Percentiles rank a stretch among this genome's conserved stretches.
phyloP scores from a whole-genome alignment of 1,140 invertebrate species.

The Penaeus indicus region DNA sequence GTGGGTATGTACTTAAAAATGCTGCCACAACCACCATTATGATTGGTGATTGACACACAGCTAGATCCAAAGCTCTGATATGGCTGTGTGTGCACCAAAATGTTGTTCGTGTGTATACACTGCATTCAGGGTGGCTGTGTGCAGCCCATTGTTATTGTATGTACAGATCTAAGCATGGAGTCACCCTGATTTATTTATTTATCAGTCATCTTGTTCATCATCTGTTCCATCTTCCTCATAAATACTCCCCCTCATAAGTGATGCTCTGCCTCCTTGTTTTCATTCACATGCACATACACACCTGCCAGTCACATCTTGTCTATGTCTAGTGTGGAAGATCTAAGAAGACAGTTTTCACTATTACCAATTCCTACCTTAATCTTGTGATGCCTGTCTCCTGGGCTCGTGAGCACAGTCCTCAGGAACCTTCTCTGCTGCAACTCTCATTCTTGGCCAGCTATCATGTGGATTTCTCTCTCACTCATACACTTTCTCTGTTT shows the following conservation, averaged over 20 bases:
- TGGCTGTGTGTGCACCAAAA: slow-evolving; percentile 32
- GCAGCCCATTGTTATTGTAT: slow-evolving; percentile 57
- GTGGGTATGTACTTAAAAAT: slow-evolving; percentile 59
- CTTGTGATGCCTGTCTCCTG: not conserved
- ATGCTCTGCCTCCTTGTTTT: slow-evolving; percentile 53
- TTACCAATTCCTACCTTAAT: slow-evolving; percentile 1
- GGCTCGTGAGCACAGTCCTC: slow-evolving; percentile 48
- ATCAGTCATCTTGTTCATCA: slow-evolving; percentile 57
- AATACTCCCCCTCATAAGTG: slow-evolving; percentile 59
- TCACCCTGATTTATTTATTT: slow-evolving; percentile 62
- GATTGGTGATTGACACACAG: slow-evolving; percentile 36
- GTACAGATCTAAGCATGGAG: slow-evolving; percentile 58
- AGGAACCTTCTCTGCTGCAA: slow-evolving; percentile 55
- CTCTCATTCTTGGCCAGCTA: slow-evolving; percentile 34
- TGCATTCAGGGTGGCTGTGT: slow-evolving; percentile 59
- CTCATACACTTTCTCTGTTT: too few relatives aligned
- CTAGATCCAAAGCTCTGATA: slow-evolving; percentile 38
- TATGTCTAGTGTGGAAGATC: slow-evolving; percentile 33
- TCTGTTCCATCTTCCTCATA: slow-evolving; percentile 42
- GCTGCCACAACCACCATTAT: slow-evolving; percentile 63
- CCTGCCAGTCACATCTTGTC: slow-evolving; percentile 31
- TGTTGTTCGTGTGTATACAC: slow-evolving; percentile 52
- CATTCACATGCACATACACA: slow-evolving; percentile 45
- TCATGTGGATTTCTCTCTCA: too few relatives aligned
- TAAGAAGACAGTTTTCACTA: slow-evolving; percentile 33